These are phyloP conservation scores for Geotrupes spiniger DNA, from an alignment of 2,888 invertebrate genomes.

Conservation along the genomic window DNA sequence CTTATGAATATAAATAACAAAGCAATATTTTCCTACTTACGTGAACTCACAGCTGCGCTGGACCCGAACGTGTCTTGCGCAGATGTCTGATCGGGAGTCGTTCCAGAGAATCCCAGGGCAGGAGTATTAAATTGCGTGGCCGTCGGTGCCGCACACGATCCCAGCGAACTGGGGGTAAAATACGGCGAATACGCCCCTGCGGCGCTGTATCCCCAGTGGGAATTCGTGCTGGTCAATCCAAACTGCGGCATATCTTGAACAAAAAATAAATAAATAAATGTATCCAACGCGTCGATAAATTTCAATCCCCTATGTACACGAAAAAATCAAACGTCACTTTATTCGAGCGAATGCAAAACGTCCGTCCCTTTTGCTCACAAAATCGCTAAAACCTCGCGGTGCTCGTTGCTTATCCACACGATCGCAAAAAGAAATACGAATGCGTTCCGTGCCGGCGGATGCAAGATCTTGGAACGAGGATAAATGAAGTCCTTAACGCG, in stretches of 20 bases:
- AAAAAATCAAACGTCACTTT: too few species aligned
- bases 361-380: too few species aligned
- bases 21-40: conserved; percentile 36
- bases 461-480: conserved; percentile 5
- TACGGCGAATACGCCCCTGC: conserved; percentile 86
- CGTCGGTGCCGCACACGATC: conserved; percentile 72
- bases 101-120: conserved; percentile 68
- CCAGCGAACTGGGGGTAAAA: conserved; percentile 64
- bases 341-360: too few species aligned
- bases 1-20: not conserved
- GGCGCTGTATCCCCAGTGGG: conserved; percentile 85
- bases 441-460: too few species aligned
- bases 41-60: conserved; percentile 44
- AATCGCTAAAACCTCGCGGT: too few species aligned
- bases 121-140: conserved; percentile 72
- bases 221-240: conserved; percentile 78
- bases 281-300: too few species aligned
- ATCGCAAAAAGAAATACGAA: too few species aligned
- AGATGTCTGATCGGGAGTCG: conserved; percentile 62
- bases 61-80: conserved; percentile 52
- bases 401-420: too few species aligned
- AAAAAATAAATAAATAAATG: conserved; percentile 18
- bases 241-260: conserved; percentile 80
- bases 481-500: conserved; percentile 26
- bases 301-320: too few species aligned